Percentiles rank a stretch among this genome's conserved stretches.
Evolutionary conservation across 2,113 vertebrate species (phyloP).

Genomic region (Narcine bancroftii): DNA sequence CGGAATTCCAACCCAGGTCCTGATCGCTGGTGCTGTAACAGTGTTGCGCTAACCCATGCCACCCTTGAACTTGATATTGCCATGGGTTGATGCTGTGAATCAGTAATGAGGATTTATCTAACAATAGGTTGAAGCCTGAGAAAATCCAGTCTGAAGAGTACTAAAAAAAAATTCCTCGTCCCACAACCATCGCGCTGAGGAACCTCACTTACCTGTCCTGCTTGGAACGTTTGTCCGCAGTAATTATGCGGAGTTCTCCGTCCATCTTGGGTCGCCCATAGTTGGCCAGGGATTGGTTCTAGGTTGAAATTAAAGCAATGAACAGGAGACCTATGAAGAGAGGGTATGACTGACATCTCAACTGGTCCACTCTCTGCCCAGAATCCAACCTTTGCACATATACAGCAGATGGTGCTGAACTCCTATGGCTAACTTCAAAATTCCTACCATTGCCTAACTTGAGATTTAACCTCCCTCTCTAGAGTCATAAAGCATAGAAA

Average conservation of each 20-base stretch:
- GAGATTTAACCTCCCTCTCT: background rate
- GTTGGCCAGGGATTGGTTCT: slow-evolving; percentile 75
- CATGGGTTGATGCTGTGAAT: too few species aligned
- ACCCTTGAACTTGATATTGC: too few species aligned
- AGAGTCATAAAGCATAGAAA: too few species aligned
- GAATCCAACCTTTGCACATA: background rate
- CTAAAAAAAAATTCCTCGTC: background rate
- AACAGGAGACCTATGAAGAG: background rate
- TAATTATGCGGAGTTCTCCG: slow-evolving; percentile 79
- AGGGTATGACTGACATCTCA: background rate
- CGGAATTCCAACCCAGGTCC: too few species aligned
- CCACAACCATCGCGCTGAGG: background rate
- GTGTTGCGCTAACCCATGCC: too few species aligned
- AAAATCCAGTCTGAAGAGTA: too few species aligned
- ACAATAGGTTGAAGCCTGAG: background rate
- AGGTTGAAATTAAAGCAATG: background rate
- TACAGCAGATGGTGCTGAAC: background rate
- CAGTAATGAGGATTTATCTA: too few species aligned
- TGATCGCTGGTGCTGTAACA: too few species aligned
- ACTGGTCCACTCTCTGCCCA: background rate
- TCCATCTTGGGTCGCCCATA: slow-evolving; percentile 86
- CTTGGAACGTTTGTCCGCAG: slow-evolving; percentile 71
- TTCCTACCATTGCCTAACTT: background rate
- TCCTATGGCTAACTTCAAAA: background rate
- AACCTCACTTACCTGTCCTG: slow-evolving; percentile 70